A percentile compares a stretch with the other conserved stretches of the same genome.
Conservation (phyloP, 2,797 vertebrate genomes). For the Eremophila alpestris region DNA sequence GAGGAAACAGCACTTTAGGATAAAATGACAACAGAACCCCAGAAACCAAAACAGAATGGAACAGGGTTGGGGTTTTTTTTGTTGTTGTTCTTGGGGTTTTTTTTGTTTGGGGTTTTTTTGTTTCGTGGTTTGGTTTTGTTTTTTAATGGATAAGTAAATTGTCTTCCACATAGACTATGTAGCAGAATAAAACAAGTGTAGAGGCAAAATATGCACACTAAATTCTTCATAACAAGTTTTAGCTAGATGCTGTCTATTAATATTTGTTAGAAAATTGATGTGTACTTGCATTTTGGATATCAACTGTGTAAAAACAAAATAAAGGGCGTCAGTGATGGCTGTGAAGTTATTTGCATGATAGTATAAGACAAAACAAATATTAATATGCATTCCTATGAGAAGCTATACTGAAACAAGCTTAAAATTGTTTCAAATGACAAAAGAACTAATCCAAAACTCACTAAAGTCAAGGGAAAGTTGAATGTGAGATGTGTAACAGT, state of each 20-base stretch:
- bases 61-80: background rate
- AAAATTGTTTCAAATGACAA: background rate
- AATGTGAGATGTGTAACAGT: background rate
- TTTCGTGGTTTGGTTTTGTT: background rate
- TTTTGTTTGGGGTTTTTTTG: background rate
- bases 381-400: background rate
- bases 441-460: background rate
- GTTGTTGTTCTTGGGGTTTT: background rate
- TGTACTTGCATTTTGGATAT: background rate
- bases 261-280: background rate
- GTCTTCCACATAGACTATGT: conserved; percentile 56
- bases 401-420: background rate
- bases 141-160: conserved; percentile 62
- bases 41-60: conserved; percentile 84
- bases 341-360: background rate
- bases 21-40: conserved; percentile 84
- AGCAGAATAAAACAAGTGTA: conserved; percentile 50
- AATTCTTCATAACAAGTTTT: conserved; percentile 36
- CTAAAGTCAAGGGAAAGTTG: background rate
- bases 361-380: background rate
- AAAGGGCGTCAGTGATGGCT: background rate
- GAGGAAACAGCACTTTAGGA: conserved; percentile 84
- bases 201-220: conserved; percentile 21
- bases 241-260: background rate
- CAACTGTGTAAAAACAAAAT: background rate